A percentile compares a stretch with the other conserved stretches of the same genome.
These are phyloP conservation scores for Brachionichthys hirsutus DNA, from an alignment of 2,113 vertebrate genomes.

Conservation along the genomic window DNA sequence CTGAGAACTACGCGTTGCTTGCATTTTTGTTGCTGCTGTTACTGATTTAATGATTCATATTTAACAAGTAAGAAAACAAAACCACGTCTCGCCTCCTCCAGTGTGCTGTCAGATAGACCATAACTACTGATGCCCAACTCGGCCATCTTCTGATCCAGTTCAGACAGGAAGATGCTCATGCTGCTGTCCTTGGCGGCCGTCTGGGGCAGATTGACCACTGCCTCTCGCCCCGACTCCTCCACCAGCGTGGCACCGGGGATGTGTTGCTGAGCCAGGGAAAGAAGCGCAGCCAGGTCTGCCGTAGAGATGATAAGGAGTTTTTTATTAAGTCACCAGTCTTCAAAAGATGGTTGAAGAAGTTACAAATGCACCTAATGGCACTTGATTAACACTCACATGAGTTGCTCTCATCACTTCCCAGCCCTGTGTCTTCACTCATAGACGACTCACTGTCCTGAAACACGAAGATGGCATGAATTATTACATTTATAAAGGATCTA, in stretches of 20 bases:
- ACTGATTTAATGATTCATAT: background rate
- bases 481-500: background rate
- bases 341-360: background rate
- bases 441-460: constrained; percentile 78
- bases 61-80: background rate
- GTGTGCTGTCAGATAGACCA: constrained; percentile 85
- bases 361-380: background rate
- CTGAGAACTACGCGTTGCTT: too few relatives aligned
- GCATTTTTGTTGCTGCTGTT: too few relatives aligned
- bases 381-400: constrained; percentile 68
- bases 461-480: constrained; percentile 16
- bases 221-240: constrained; percentile 81
- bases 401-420: constrained; percentile 65
- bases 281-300: constrained; percentile 76
- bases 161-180: constrained; percentile 77
- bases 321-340: background rate
- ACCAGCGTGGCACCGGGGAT: constrained; percentile 78
- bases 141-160: constrained; percentile 77
- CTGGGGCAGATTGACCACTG: constrained; percentile 82
- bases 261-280: constrained; percentile 71
- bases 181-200: constrained; percentile 76
- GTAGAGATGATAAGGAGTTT: background rate
- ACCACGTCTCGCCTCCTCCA: constrained; percentile 83
- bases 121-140: constrained; percentile 84
- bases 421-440: constrained; percentile 68